Conservation (phyloP, 2,888 invertebrate species). For the Pyralis farinalis region DNA sequence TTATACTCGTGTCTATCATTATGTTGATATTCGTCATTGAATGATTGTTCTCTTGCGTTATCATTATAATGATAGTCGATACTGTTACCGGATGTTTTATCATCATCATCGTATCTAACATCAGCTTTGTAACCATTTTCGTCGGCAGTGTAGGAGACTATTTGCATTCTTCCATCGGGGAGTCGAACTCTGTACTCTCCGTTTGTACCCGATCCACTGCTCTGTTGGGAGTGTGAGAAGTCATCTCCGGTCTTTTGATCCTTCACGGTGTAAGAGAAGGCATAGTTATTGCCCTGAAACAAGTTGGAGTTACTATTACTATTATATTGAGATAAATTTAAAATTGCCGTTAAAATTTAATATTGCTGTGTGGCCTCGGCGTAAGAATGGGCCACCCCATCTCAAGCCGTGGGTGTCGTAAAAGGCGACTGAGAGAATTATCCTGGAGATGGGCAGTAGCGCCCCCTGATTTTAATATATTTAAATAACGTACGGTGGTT, state of each 20-base stretch:
- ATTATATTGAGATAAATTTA: no score
- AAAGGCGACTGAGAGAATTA: no score
- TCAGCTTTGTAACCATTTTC: conserved; percentile 85
- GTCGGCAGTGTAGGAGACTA: conserved; percentile 85
- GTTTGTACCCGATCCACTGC: conserved; percentile 82
- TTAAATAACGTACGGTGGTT: no score
- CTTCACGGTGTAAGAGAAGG: conserved; percentile 84
- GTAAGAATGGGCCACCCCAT: no score
- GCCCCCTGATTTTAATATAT: no score
- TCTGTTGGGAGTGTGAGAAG: conserved; percentile 84
- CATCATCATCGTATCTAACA: conserved; percentile 80
- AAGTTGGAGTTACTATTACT: no score
- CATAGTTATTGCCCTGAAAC: conserved; percentile 78
- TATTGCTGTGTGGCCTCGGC: no score
- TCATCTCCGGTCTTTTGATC: conserved; percentile 84
- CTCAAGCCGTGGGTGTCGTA: no score
- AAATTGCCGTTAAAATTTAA: no score
- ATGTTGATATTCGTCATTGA: conserved; percentile 16
- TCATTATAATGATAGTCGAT: conserved; percentile 24
- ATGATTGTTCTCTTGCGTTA: conserved; percentile 18
- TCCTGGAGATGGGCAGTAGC: no score
- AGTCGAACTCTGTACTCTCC: conserved; percentile 85
- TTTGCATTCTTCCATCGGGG: conserved; percentile 84
- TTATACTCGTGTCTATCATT: conserved; percentile 20
- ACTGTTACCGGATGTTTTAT: conserved; percentile 29